Conservation (phyloP, 2,797 vertebrate species). For the Margarornis squamiger region DNA sequence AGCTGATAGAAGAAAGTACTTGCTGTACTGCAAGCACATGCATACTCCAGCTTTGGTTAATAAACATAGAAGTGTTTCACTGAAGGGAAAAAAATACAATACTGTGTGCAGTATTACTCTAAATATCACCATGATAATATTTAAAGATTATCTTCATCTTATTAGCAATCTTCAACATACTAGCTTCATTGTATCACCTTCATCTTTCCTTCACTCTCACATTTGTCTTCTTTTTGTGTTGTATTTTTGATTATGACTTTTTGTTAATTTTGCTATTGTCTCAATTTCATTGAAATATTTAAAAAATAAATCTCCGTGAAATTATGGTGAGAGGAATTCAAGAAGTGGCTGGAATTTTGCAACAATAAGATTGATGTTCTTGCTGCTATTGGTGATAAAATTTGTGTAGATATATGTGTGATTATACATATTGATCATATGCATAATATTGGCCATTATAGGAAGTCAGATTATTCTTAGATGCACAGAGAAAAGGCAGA, state of each 20-base stretch:
- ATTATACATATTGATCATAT: background rate
- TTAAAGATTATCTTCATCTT: background rate
- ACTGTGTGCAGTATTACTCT: background rate
- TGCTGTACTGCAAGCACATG: background rate
- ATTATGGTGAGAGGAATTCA: background rate
- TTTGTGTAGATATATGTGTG: background rate
- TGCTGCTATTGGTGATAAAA: background rate
- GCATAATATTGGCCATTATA: background rate
- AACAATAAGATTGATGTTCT: background rate
- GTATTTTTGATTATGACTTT: background rate
- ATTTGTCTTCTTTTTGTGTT: background rate
- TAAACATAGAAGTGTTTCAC: background rate
- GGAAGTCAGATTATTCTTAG: background rate
- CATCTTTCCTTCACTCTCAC: background rate
- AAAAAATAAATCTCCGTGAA: background rate
- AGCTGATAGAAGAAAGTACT: background rate
- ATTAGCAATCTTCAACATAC: background rate
- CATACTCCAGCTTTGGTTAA: background rate
- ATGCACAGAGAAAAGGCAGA: background rate
- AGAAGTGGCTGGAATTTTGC: background rate
- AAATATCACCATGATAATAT: background rate
- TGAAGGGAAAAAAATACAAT: background rate
- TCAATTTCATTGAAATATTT: background rate
- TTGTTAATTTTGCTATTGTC: background rate
- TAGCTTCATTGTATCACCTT: background rate